Evolutionary conservation across 2,113 vertebrate genomes (phyloP).

Genomic region (Melanerpes aurifrons): DNA sequence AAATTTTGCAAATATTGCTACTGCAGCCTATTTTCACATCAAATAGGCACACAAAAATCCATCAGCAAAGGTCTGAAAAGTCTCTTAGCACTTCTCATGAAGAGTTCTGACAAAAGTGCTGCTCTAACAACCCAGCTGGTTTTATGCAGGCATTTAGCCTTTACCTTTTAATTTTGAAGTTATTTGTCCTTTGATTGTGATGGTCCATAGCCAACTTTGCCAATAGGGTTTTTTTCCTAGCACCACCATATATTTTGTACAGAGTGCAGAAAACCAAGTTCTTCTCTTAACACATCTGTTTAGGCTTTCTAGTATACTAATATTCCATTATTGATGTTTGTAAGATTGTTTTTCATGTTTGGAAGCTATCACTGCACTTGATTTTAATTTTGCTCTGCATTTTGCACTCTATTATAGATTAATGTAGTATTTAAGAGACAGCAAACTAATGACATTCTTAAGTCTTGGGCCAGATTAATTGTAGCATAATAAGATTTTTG

Average conservation of each 20-base stretch:
- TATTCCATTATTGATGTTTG: not conserved
- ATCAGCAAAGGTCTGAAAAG: not conserved
- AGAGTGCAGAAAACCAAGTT: not conserved
- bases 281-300: not conserved
- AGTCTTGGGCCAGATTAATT: slow-evolving; percentile 23
- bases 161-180: not conserved
- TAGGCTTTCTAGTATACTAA: not conserved
- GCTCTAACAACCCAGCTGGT: not conserved
- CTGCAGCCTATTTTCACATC: not conserved
- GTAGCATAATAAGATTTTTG: slow-evolving; percentile 10
- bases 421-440: not conserved
- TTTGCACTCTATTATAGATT: not conserved
- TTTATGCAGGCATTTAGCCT: not conserved
- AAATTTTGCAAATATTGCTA: not conserved
- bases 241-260: not conserved
- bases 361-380: not conserved
- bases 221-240: not conserved
- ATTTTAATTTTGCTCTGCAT: slow-evolving; percentile 18
- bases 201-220: not conserved
- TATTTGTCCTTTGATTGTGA: not conserved
- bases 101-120: not conserved
- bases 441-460: slow-evolving; percentile 2
- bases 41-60: not conserved
- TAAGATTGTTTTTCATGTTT: slow-evolving; percentile 1
- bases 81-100: not conserved